Base-by-base conservation (phyloP, 2,888 invertebrate genomes). In the Dascillus cervinus region DNA sequence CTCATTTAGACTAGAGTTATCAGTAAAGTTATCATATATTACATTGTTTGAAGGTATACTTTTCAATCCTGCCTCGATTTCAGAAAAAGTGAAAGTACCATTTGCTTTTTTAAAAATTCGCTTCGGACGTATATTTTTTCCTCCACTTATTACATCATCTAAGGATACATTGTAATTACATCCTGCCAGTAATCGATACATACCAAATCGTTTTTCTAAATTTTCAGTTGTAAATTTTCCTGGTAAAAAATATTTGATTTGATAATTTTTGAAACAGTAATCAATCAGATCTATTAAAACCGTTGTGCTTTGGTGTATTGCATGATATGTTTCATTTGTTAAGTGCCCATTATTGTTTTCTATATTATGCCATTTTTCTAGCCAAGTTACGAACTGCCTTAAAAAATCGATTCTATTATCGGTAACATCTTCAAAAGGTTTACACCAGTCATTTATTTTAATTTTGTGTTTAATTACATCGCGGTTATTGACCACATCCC, bases 111-210 rank as follows among this genome's bases (percentile, higher is more conserved):
- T 22, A 8, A 22, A 22, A 22, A 22, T 22, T 10, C 22, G 22
- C 11, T 22, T 22, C n/a, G n/a, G n/a, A n/a, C n/a, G n/a, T n/a
- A n/a, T n/a, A n/a, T n/a, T n/a, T n/a, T n/a, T n/a, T n/a, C n/a
- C n/a, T n/a, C n/a, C n/a, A n/a, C n/a, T n/a, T n/a, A n/a, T n/a
- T n/a, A n/a, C n/a, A n/a, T n/a, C n/a, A n/a, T n/a, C n/a, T n/a
- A n/a, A 31, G 11, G 31, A 37, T 21, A 40, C 31, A 34, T 37
- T 37, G 24, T 34, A 40, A 34, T 40, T 37, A 23, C 41, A 41
- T 15, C 40, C 37, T 9, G 34, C 31, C 13, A 40, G 11, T 26
- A 13, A 29, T 13, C 22, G 13, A 34, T 40, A 40, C 13, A 27
- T 20, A 6, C 34, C 31, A 26, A 40, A 40, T 19, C 30, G 22